Percentiles rank a stretch among this genome's conserved stretches.
Evolutionary conservation across 1,140 invertebrate genomes (phyloP).

Genomic region (Procambarus virginalis): DNA sequence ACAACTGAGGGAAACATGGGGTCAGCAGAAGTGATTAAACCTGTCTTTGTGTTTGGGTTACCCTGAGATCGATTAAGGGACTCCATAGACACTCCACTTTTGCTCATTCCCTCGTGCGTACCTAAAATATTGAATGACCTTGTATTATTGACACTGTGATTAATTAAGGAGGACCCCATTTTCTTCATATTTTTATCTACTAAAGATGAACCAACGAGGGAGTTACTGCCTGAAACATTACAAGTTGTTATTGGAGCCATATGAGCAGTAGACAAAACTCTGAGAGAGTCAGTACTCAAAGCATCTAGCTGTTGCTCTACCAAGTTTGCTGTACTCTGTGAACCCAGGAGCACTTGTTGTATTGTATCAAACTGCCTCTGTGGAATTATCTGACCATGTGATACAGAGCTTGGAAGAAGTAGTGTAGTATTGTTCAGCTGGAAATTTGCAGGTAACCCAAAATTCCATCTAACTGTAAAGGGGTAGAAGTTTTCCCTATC

Average conservation of each 20-base stretch:
- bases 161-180: not conserved
- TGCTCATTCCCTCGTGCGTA: conserved; percentile 32
- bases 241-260: conserved; percentile 25
- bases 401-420: conserved; percentile 31
- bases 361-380: conserved; percentile 49
- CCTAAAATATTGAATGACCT: conserved; percentile 18
- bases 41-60: conserved; percentile 30
- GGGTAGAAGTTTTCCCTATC: conserved; percentile 11
- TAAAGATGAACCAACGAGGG: not conserved
- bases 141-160: conserved; percentile 11
- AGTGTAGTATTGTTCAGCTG: conserved; percentile 29
- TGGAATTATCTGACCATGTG: conserved; percentile 35
- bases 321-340: conserved; percentile 22
- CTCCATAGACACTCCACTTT: conserved; percentile 27
- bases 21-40: conserved; percentile 47
- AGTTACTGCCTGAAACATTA: conserved; percentile 24
- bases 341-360: conserved; percentile 19
- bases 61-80: conserved; percentile 14
- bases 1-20: conserved; percentile 59
- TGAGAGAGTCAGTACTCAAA: conserved; percentile 25
- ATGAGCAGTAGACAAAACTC: conserved; percentile 27
- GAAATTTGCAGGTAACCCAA: conserved; percentile 41
- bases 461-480: conserved; percentile 33
- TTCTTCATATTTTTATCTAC: conserved; percentile 42
- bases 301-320: conserved; percentile 44